phyloP scores from a whole-genome alignment of 2,113 vertebrate genomes.

The Eublepharis macularius region DNA sequence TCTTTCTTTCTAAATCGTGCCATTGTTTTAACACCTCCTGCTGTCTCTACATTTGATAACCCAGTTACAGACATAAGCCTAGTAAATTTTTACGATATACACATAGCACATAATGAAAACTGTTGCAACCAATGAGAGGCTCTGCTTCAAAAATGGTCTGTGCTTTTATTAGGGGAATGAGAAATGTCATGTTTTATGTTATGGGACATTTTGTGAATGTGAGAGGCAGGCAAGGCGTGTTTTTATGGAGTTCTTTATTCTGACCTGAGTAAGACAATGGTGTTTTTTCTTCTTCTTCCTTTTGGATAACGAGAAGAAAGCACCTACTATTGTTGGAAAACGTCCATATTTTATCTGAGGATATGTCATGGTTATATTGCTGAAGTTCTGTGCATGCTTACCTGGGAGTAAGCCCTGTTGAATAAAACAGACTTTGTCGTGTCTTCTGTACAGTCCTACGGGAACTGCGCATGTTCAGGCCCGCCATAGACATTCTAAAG shows the following conservation, averaged over 20 bases:
- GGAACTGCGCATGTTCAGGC: too few species aligned
- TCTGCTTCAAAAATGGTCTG: background rate
- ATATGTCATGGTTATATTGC: background rate
- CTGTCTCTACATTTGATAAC: constrained; percentile 22
- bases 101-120: background rate
- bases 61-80: background rate
- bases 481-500: too few species aligned
- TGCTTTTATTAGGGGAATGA: constrained; percentile 6
- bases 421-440: too few species aligned
- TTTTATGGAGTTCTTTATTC: background rate
- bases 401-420: too few species aligned
- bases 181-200: background rate
- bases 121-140: background rate
- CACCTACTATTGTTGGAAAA: background rate
- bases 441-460: too few species aligned
- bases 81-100: background rate
- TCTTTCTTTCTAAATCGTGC: background rate
- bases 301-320: background rate
- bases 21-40: constrained; percentile 2
- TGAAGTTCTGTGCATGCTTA: too few species aligned
- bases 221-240: too few species aligned
- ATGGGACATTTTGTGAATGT: background rate
- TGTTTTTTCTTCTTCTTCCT: background rate
- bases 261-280: background rate
- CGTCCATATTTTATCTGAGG: background rate